Conservation (phyloP, 2,113 vertebrate genomes). For the Empidonax alnorum region DNA sequence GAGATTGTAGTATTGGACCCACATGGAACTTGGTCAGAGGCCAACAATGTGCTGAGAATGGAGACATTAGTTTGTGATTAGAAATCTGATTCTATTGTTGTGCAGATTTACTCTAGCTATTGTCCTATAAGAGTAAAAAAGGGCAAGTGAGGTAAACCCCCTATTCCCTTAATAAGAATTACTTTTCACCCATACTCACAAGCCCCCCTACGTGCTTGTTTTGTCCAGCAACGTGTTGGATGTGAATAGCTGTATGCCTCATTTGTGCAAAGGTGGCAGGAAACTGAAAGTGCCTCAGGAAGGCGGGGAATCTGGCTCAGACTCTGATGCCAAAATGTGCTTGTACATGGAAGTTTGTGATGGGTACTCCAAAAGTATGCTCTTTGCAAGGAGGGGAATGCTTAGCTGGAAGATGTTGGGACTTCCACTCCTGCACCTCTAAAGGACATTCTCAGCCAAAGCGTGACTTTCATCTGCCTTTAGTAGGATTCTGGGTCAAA, state of each 20-base stretch:
- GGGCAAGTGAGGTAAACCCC: constrained; percentile 34
- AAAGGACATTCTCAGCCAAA: neutral
- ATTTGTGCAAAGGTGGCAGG: neutral
- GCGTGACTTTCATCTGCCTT: neutral
- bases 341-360: neutral
- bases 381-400: neutral
- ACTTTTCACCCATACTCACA: neutral
- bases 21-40: constrained; percentile 41
- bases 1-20: constrained; percentile 48
- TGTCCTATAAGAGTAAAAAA: neutral
- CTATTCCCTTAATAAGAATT: neutral
- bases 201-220: neutral
- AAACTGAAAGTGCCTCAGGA: neutral
- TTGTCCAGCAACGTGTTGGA: neutral
- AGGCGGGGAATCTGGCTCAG: neutral
- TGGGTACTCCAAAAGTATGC: neutral
- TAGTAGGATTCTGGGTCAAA: neutral
- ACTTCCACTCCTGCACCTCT: neutral
- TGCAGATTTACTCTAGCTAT: constrained; percentile 11
- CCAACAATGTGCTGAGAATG: constrained; percentile 16
- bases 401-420: neutral
- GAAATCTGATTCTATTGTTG: constrained; percentile 27
- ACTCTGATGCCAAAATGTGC: neutral
- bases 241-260: neutral
- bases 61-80: constrained; percentile 42